Percentiles rank a stretch among this genome's conserved stretches.
Conservation (phyloP, 2,888 invertebrate genomes). For the Emmelina monodactyla region DNA sequence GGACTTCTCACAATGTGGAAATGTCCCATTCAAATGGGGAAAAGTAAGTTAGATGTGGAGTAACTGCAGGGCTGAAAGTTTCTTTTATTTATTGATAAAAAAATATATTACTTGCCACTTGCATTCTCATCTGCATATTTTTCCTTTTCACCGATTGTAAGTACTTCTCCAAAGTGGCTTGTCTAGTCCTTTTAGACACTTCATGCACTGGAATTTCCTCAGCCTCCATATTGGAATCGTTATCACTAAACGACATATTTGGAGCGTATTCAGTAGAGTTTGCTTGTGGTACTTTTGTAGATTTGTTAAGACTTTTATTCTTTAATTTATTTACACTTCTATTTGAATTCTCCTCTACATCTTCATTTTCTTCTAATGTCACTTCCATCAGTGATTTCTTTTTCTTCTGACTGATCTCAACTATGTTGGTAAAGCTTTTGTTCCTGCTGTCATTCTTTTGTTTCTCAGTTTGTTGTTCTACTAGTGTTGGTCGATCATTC, state of each 20-base stretch:
- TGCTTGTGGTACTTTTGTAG: too few relatives aligned
- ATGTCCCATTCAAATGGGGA: too few relatives aligned
- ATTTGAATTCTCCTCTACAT: slow-evolving; percentile 4
- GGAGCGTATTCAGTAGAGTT: slow-evolving; percentile 27
- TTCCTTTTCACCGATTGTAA: slow-evolving; percentile 32
- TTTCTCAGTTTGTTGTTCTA: slow-evolving; percentile 7
- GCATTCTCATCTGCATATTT: slow-evolving; percentile 27
- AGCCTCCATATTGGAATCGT: slow-evolving; percentile 17
- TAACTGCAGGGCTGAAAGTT: too few relatives aligned
- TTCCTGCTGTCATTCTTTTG: slow-evolving; percentile 4
- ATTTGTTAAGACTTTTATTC: slow-evolving; percentile 3
- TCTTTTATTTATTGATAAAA: too few relatives aligned
- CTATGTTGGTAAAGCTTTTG: not conserved
- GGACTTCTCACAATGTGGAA: too few relatives aligned
- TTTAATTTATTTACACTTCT: too few relatives aligned
- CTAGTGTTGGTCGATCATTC: slow-evolving; percentile 6
- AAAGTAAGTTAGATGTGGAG: too few relatives aligned
- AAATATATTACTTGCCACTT: slow-evolving; percentile 42
- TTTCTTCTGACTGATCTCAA: slow-evolving; percentile 5
- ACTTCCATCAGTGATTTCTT: slow-evolving; percentile 3
- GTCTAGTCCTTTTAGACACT: slow-evolving; percentile 25
- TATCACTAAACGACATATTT: too few relatives aligned
- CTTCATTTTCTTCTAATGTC: slow-evolving; percentile 5
- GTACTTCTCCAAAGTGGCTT: slow-evolving; percentile 27
- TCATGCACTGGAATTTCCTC: slow-evolving; percentile 26